Evolutionary conservation across 2,113 vertebrate species (phyloP).

Genomic region (Daubentonia madagascariensis): DNA sequence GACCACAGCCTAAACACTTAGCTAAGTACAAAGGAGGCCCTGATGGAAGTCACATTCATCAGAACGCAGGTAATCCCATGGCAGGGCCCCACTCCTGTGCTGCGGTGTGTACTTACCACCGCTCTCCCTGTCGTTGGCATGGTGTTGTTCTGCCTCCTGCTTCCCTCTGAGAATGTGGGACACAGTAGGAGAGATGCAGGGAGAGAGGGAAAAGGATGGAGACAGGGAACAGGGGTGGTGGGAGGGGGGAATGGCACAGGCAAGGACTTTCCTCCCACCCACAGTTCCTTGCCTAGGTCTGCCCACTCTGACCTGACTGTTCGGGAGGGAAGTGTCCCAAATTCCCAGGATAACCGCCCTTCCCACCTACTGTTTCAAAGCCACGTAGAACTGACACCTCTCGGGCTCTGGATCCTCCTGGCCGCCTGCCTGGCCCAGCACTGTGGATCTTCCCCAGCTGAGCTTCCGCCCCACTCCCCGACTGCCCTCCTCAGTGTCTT

Average conservation of each 20-base stretch:
- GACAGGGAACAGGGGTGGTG: no score
- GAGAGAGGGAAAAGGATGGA: no score
- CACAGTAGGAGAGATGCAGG: background rate
- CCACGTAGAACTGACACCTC: background rate
- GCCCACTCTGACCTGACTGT: no score
- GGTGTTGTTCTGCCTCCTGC: background rate
- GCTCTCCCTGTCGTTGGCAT: background rate
- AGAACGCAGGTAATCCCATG: background rate
- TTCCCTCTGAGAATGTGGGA: background rate
- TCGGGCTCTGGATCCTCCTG: background rate
- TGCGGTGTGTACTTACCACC: fast-evolving
- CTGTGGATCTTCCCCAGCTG: background rate
- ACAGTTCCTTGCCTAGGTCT: background rate
- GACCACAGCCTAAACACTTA: fast-evolving
- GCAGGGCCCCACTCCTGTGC: fast-evolving
- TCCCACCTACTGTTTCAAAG: background rate
- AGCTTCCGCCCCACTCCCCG: background rate
- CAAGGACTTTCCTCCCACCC: fast-evolving
- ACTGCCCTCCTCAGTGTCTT: background rate
- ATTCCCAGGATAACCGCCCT: no score
- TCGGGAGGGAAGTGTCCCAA: background rate
- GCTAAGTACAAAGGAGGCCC: background rate
- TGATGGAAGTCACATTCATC: background rate
- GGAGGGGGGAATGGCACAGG: background rate
- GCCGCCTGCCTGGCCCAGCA: background rate